These are phyloP conservation scores for Danio jaintianensis DNA, from an alignment of 2,797 vertebrate species.

Conservation along the genomic window DNA sequence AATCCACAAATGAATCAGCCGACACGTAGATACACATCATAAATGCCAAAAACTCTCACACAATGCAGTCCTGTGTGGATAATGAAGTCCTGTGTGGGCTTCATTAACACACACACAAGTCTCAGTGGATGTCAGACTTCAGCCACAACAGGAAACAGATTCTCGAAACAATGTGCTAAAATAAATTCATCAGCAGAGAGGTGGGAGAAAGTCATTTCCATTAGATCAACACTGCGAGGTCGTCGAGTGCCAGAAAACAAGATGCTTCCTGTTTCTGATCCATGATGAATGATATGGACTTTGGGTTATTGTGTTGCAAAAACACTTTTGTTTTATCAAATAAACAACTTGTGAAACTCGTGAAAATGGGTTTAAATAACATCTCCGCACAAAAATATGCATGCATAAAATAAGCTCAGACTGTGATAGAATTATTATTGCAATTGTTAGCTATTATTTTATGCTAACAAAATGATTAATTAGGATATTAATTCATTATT, in stretches of 20 bases:
- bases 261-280: conserved; percentile 14
- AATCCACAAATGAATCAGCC: conserved; percentile 55
- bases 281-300: neutral
- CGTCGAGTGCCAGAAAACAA: conserved; percentile 31
- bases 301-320: conserved; percentile 4
- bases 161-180: conserved; percentile 67
- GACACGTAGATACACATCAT: conserved; percentile 63
- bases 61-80: conserved; percentile 73
- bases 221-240: conserved; percentile 38
- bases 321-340: neutral
- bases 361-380: neutral
- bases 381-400: neutral
- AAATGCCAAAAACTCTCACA: conserved; percentile 47
- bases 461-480: too few species aligned
- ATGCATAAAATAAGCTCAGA: neutral
- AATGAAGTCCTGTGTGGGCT: conserved; percentile 69
- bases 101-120: conserved; percentile 63
- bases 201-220: conserved; percentile 48
- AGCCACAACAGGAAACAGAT: conserved; percentile 74
- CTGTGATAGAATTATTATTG: too few species aligned
- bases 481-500: too few species aligned
- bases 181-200: conserved; percentile 48
- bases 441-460: too few species aligned
- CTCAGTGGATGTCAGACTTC: conserved; percentile 64
- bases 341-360: neutral